Base-by-base conservation (phyloP, 2,113 vertebrate genomes). In the Corythornis cristatus region DNA sequence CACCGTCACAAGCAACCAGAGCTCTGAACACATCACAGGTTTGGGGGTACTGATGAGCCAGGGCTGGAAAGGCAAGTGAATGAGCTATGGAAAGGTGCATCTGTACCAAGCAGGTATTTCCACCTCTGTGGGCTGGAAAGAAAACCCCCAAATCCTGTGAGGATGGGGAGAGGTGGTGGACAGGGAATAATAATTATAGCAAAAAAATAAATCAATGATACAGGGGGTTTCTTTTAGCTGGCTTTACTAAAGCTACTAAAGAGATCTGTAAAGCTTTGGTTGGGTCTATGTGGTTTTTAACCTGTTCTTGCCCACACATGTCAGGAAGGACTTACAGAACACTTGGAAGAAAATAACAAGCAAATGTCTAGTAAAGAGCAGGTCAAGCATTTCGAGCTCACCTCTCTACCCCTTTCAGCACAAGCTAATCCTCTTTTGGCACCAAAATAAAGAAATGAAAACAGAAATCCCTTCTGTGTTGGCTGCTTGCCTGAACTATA, bases 341-440 rank as follows among this genome's bases (percentile, higher is more conserved):
- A 1, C 58, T 87, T 46, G 60, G 81, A 91, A 86, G 51, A 91
- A 93, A 97, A 95, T 83, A 88, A 93, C 76, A 51, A 92, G 11
- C 35, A 90, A 70, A 51, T 46, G 37, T 35, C 48, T 84, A 65
- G 46, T 58, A 77, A 91, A 91, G 83, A 61, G 51, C 35, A 93
- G 70, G 80, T 81, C 80, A 95, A 92, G 70, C 66, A 40, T 61
- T 95, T 96, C 54, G 67, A 89, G 20, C 70, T 92, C 84, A 94
- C 88, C 82, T 92, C 91, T 90, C 86, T 81, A 91, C 90, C 74
- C 61, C 51, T 81, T 96, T 88, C 95, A 95, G 79, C 86, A 95
- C 83, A 82, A 94, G 66, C 54, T 62, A 86, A 88, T 90, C 78
- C 92, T 86, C 74, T 72, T 84, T 88, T 94, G 92, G 90, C 94